These are phyloP conservation scores for Drosophila stalkeri DNA, from an alignment of 2,888 invertebrate species.

Conservation along the genomic window DNA sequence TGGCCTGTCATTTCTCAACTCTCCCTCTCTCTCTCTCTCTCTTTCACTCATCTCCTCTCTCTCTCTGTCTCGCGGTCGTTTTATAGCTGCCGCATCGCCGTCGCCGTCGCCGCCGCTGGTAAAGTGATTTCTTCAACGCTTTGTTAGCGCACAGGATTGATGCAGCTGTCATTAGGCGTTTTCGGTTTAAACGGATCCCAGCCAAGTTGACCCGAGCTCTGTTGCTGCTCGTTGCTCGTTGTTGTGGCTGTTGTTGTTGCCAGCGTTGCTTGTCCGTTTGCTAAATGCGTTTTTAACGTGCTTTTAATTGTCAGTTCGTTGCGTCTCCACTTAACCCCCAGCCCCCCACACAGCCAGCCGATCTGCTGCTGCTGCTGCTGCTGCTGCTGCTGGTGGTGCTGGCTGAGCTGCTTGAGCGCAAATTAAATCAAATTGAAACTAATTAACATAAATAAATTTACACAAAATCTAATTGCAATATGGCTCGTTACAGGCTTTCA, in stretches of 20 bases:
- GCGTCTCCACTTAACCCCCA: constrained; percentile 23
- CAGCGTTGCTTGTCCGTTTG: constrained; percentile 38
- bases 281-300: constrained; percentile 84
- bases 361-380: background rate
- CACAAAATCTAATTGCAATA: constrained; percentile 78
- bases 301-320: constrained; percentile 81
- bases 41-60: background rate
- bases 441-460: constrained; percentile 80
- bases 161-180: constrained; percentile 80
- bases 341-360: background rate
- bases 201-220: constrained; percentile 8
- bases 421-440: constrained; percentile 80
- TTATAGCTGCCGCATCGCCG: constrained; percentile 59
- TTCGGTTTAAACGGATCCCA: constrained; percentile 71
- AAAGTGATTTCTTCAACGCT: constrained; percentile 84
- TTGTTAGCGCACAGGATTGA: constrained; percentile 83
- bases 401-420: constrained; percentile 48
- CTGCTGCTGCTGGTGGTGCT: background rate
- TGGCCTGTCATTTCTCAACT: constrained; percentile 49
- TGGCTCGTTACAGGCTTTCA: constrained; percentile 77
- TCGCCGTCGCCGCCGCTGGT: constrained; percentile 78
- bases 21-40: background rate
- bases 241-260: background rate
- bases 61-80: constrained; percentile 15
- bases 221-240: background rate